phyloP scores from a whole-genome alignment of 2,113 vertebrate species.

The Rafetus swinhoei region DNA sequence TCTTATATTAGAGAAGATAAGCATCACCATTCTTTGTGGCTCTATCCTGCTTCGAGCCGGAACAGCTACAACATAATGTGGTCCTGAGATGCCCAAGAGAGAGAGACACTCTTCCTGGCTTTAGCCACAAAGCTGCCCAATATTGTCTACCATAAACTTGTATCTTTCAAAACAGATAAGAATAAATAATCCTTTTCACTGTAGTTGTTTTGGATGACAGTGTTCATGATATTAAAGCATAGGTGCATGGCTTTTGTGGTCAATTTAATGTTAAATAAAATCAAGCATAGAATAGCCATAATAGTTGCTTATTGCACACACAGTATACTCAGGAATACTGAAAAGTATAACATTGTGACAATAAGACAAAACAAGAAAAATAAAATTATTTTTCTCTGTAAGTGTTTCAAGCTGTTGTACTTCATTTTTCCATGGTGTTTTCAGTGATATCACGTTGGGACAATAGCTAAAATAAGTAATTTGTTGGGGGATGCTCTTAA shows the following conservation, averaged over 20 bases:
- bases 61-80: conserved; percentile 41
- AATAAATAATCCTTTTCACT: conserved; percentile 49
- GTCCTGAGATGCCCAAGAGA: conserved; percentile 54
- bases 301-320: conserved; percentile 17
- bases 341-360: conserved; percentile 41
- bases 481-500: background rate
- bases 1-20: background rate
- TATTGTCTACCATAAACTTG: conserved; percentile 20
- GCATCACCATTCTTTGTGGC: background rate
- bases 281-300: conserved; percentile 30
- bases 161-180: conserved; percentile 56
- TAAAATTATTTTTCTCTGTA: background rate
- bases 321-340: background rate
- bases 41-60: conserved; percentile 9
- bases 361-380: fast-evolving
- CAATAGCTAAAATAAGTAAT: background rate
- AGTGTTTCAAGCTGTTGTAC: background rate
- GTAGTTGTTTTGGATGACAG: conserved; percentile 54
- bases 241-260: conserved; percentile 24
- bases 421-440: conserved; percentile 8
- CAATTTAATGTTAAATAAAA: conserved; percentile 33
- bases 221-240: background rate
- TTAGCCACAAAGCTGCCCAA: conserved; percentile 52
- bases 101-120: conserved; percentile 47
- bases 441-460: background rate